Evolutionary conservation across 2,113 vertebrate species (phyloP), one percentile per base, ranked within the genome.

Genomic region (Cheirogaleus medius): DNA sequence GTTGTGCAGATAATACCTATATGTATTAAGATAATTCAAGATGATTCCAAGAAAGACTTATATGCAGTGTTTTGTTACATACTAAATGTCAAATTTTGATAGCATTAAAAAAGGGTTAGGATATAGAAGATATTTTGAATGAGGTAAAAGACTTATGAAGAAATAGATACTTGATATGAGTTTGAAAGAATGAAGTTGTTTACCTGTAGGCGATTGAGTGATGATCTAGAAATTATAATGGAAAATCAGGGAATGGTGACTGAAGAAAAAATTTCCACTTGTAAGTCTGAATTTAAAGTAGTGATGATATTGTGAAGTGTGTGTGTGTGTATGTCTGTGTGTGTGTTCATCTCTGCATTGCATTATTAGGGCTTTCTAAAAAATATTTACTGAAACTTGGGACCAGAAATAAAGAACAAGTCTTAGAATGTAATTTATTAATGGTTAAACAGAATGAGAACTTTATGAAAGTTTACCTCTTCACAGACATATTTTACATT

Each of bases 41-140:
- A 60, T 84, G 68, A 81, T 90, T 66, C 12, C 2, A 56, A 85
- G 8, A 80, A 47, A 81, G 15, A 80, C 11, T 18, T 47, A 1
- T 0, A 13, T 78, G 4, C 39, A 12, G 18, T 80, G 4, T 82
- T 90, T 29, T 77, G 3, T 49, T 91, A 74, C 9, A 73, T 54
- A 49, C 17, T 13, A 68, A 37, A 12, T 44, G 21, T 29, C 47
- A 42, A 54, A 9, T 82, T 91, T 84, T 56, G 14, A 54, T 11
- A 39, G 20, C 56, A 10, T 0, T n/a, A 64, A 7, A 3, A 3
- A 85, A 71, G 0, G 6, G 1, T 73, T 11, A 88, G 6, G 1
- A 32, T 64, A 37, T 60, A 71, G 12, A 21, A 84, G 6, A 54
- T 87, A 80, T 74, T 96, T 69, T 80, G 29, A 80, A 68, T 85